Conservation (phyloP, 2,888 invertebrate species). For the Drosophila flavopinicola region DNA sequence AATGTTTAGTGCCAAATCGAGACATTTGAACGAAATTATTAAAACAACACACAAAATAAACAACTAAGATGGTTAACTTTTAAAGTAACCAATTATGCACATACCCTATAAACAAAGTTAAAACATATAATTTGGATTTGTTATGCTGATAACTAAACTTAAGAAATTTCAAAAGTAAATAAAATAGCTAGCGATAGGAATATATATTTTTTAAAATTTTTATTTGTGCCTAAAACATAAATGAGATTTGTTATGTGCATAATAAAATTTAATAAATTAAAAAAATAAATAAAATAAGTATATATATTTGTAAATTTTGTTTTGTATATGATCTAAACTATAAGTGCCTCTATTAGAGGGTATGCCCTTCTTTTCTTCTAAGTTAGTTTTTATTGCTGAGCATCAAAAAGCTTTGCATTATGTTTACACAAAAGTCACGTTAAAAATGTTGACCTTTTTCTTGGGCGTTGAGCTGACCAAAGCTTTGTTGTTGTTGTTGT, state of each 20-base stretch:
- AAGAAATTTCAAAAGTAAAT: too few relatives aligned
- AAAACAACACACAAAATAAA: slow-evolving; percentile 5
- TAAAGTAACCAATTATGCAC: not conserved
- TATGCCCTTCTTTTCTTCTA: too few relatives aligned
- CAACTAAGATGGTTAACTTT: not conserved
- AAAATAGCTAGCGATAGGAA: too few relatives aligned
- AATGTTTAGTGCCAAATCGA: slow-evolving; percentile 25
- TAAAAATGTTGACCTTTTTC: slow-evolving; percentile 64
- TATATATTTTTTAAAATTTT: not conserved
- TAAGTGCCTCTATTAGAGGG: too few relatives aligned
- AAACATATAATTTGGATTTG: not conserved
- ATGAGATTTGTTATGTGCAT: not conserved
- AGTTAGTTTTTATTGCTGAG: slow-evolving; percentile 1
- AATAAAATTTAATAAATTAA: not conserved
- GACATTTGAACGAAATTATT: slow-evolving; percentile 25
- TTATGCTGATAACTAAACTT: not conserved
- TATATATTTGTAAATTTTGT: not conserved
- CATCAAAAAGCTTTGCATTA: slow-evolving; percentile 40
- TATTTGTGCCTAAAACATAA: too few relatives aligned
- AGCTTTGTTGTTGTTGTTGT: slow-evolving; percentile 27
- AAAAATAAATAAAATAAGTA: too few relatives aligned
- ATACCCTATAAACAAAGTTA: slow-evolving; percentile 4
- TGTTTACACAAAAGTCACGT: slow-evolving; percentile 70
- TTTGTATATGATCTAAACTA: too few relatives aligned
- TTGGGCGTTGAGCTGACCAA: slow-evolving; percentile 57